Evolutionary conservation across 1,140 invertebrate genomes (phyloP).

Genomic region (Adelges cooleyi): DNA sequence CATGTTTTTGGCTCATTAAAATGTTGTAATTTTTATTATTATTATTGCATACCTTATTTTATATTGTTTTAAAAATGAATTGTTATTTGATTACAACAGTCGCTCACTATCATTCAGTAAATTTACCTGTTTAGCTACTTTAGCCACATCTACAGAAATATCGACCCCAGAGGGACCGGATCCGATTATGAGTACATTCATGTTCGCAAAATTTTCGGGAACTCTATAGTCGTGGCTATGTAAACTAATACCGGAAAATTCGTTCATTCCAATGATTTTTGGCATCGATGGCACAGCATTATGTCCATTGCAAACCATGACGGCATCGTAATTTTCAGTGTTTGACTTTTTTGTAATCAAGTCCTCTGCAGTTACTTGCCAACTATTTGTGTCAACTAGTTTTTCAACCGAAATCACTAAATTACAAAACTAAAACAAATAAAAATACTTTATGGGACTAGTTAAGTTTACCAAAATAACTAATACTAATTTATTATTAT

Average conservation of each 20-base stretch:
- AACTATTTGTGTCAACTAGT: conserved; percentile 37
- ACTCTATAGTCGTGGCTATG: conserved; percentile 59
- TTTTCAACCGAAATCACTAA: conserved; percentile 33
- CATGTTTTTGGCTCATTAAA: too few species aligned
- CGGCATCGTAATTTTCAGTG: background rate
- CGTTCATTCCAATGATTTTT: conserved; percentile 43
- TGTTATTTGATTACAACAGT: too few species aligned
- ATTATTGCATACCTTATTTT: too few species aligned
- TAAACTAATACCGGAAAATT: conserved; percentile 47
- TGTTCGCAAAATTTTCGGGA: conserved; percentile 43
- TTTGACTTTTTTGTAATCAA: background rate
- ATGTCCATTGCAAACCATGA: conserved; percentile 38
- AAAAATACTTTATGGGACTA: too few species aligned
- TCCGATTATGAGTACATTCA: conserved; percentile 54
- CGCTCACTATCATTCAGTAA: too few species aligned
- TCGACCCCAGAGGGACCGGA: conserved; percentile 56
- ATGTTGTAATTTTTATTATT: too few species aligned
- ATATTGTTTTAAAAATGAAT: too few species aligned
- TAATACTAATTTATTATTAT: too few species aligned
- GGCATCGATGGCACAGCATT: conserved; percentile 52
- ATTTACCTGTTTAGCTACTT: conserved; percentile 40
- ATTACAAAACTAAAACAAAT: conserved; percentile 31
- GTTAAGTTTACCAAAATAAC: background rate
- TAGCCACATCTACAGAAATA: conserved; percentile 48
- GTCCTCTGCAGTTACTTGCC: conserved; percentile 36